Evolutionary conservation across 1,140 invertebrate genomes (phyloP), one percentile per base, ranked within the genome.

Genomic region (Trissolcus basalis): DNA sequence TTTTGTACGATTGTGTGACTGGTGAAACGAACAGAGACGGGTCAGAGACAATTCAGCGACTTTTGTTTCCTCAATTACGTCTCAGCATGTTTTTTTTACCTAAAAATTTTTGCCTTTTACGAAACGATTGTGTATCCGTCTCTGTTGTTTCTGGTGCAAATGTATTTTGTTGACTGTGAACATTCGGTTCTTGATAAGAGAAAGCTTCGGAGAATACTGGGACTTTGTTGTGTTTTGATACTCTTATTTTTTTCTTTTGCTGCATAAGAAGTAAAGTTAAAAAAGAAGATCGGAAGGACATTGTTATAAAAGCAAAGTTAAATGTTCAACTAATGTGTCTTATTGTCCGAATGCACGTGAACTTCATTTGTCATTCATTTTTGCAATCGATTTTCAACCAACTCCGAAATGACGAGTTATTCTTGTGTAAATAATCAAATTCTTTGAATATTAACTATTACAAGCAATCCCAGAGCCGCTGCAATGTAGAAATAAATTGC

Each of bases 371-470:
- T 70, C 67, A 61, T 61, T 44, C 67, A 70, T 61, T 11, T 19
- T 32, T 44, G 35, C 43, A 16, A 60, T 41, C 41, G 9, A 39
- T 39, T 39, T 39, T n/a, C 9, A 3, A 11, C 3, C 36, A n/a
- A n/a, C 16, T 43, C 35, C 45, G 50, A 19, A 61, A 36, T 19
- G 39, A 51, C 19, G 36, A 27, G 27, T 58, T 55, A 54, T 59
- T 68, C 54, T 61, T 61, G 33, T 70, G 67, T 70, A 63, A 70
- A 63, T 63, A 61, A 56, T 55, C 56, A 35, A 55, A 60, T 55
- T 50, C 43, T 70, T 70, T 70, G 43, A 69, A 45, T 58, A 44
- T n/a, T 56, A 56, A 43, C 12, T 50, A 67, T 49, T 51, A 41
- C 63, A 11, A 51, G 51, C 27, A 53, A 59, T 10, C 53, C 54